A percentile compares a stretch with the other conserved stretches of the same genome.
These are phyloP conservation scores for Palythoa heliodiscus DNA, from an alignment of 92 coral and sea anemone genomes.

Conservation along the genomic window DNA sequence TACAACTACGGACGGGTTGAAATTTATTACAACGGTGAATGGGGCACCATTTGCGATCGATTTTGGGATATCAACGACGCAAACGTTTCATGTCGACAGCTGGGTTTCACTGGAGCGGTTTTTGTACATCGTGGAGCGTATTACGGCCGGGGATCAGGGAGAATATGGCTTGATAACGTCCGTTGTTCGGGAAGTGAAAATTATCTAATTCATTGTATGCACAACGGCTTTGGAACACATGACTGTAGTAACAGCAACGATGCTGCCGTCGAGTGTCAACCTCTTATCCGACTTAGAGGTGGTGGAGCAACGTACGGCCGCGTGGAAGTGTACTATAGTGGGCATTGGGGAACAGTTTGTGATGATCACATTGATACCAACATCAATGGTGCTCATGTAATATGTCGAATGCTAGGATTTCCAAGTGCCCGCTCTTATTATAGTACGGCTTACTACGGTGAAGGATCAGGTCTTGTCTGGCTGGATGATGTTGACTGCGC, in stretches of 20 bases:
- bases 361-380: not conserved
- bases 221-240: not conserved
- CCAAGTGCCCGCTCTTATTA: not conserved
- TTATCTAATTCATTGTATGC: not conserved
- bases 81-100: not conserved
- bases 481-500: not conserved
- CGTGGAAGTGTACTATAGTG: not conserved
- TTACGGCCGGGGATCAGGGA: no score
- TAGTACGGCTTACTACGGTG: not conserved
- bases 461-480: not conserved
- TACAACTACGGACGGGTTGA: no score
- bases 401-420: not conserved
- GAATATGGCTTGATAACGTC: no score
- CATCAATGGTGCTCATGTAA: constrained; percentile 4
- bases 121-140: not conserved
- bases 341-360: constrained; percentile 28
- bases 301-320: not conserved
- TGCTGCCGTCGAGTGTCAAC: constrained; percentile 7
- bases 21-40: not conserved
- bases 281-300: not conserved
- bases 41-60: constrained; percentile 21
- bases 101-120: not conserved
- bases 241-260: constrained; percentile 19
- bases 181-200: no score
- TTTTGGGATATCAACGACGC: no score